Percentiles rank a stretch among this genome's conserved stretches.
Evolutionary conservation across 2,113 vertebrate genomes (phyloP).

Genomic region (Gobio gobio): DNA sequence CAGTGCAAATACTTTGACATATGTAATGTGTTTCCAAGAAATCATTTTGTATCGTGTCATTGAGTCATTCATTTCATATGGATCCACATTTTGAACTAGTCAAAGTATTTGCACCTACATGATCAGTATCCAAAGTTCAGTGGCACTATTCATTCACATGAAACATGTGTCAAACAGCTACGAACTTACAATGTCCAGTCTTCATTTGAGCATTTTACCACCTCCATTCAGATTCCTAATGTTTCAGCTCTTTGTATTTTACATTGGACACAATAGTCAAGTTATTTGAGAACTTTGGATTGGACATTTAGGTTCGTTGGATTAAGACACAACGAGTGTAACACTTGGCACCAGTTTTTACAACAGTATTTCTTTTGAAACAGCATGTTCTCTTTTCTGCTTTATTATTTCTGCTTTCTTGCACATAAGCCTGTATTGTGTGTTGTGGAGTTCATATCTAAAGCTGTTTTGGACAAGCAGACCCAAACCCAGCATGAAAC

Average conservation of each 20-base stretch:
- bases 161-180: not conserved
- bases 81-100: not conserved
- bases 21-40: not conserved
- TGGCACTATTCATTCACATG: not conserved
- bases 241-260: not conserved
- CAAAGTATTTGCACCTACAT: slow-evolving; percentile 40
- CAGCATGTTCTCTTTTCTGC: slow-evolving; percentile 44
- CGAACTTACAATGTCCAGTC: slow-evolving; percentile 53
- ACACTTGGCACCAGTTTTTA: slow-evolving; percentile 1
- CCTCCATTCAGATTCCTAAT: slow-evolving; percentile 10
- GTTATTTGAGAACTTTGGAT: slow-evolving; percentile 22
- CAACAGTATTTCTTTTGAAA: not conserved
- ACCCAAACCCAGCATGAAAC: not conserved
- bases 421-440: slow-evolving; percentile 28
- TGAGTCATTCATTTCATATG: slow-evolving; percentile 20
- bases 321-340: slow-evolving; percentile 29
- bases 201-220: slow-evolving; percentile 15
- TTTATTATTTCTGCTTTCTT: slow-evolving; percentile 45
- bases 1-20: slow-evolving; percentile 42
- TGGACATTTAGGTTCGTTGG: slow-evolving; percentile 59
- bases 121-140: not conserved
- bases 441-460: slow-evolving; percentile 44
- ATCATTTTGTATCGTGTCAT: slow-evolving; percentile 16
- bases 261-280: not conserved
- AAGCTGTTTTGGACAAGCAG: not conserved